phyloP scores from a whole-genome alignment of 1,140 invertebrate species.

The Teleopsis dalmanni region DNA sequence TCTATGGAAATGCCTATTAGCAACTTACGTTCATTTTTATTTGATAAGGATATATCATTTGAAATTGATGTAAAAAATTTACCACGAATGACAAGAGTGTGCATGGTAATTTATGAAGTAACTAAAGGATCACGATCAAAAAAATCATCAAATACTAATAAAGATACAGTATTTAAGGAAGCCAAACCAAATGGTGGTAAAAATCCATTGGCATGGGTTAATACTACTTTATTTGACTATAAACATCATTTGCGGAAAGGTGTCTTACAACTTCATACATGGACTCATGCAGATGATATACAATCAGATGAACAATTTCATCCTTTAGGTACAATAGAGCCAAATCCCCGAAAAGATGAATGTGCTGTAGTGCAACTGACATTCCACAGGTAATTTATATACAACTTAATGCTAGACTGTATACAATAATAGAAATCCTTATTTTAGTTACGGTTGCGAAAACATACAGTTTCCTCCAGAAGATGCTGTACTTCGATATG shows the following conservation, averaged over 20 bases:
- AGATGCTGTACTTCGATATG: slow-evolving; percentile 60
- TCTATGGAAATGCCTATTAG: slow-evolving; percentile 21
- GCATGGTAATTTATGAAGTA: slow-evolving; percentile 83
- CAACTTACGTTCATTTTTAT: slow-evolving; percentile 60
- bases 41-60: slow-evolving; percentile 74
- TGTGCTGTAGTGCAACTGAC: slow-evolving; percentile 72
- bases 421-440: too few relatives aligned
- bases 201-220: slow-evolving; percentile 82
- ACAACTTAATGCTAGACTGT: too few relatives aligned
- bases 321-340: slow-evolving; percentile 76
- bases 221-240: slow-evolving; percentile 90
- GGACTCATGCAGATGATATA: slow-evolving; percentile 83
- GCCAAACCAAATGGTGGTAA: slow-evolving; percentile 21
- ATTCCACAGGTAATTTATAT: slow-evolving; percentile 61
- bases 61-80: slow-evolving; percentile 76
- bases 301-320: slow-evolving; percentile 80
- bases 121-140: slow-evolving; percentile 46
- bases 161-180: slow-evolving; percentile 29
- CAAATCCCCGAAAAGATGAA: slow-evolving; percentile 75
- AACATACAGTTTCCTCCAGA: slow-evolving; percentile 64
- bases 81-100: slow-evolving; percentile 80
- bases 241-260: slow-evolving; percentile 77
- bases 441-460: slow-evolving; percentile 58
- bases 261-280: slow-evolving; percentile 81
- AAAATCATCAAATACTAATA: slow-evolving; percentile 34